A percentile compares a stretch with the other conserved stretches of the same genome.
phyloP scores from a whole-genome alignment of 1,140 invertebrate species.

The Atta cephalotes region DNA sequence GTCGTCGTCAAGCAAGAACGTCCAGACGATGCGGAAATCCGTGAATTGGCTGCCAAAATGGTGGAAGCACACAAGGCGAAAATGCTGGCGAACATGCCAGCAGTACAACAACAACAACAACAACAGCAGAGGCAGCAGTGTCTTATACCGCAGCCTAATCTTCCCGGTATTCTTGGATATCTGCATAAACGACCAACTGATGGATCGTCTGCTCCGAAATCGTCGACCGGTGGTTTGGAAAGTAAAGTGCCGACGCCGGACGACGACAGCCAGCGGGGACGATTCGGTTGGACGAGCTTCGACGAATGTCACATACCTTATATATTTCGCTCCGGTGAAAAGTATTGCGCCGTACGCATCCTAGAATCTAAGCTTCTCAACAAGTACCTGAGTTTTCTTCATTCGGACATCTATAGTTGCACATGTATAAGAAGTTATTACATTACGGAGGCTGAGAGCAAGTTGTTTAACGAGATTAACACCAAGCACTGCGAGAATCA shows the following conservation, averaged over 20 bases:
- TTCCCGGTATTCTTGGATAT: slow-evolving; percentile 88
- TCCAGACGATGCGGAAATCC: slow-evolving; percentile 94
- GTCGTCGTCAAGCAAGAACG: slow-evolving; percentile 92
- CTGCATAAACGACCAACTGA: slow-evolving; percentile 81
- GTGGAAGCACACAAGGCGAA: slow-evolving; percentile 94
- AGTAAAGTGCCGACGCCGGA: slow-evolving; percentile 87
- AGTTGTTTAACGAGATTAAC: slow-evolving; percentile 97
- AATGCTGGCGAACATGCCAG: slow-evolving; percentile 85
- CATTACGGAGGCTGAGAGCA: slow-evolving; percentile 95
- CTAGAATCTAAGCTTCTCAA: slow-evolving; percentile 95
- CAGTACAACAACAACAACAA: slow-evolving; percentile 64
- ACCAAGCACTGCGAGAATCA: slow-evolving; percentile 95
- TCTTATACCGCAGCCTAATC: slow-evolving; percentile 77
- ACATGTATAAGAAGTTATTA: slow-evolving; percentile 97
- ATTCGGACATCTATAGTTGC: slow-evolving; percentile 94
- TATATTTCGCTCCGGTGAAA: slow-evolving; percentile 93
- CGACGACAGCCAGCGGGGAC: slow-evolving; percentile 93
- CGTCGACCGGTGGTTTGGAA: slow-evolving; percentile 64
- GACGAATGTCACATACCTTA: slow-evolving; percentile 95
- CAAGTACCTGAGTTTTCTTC: slow-evolving; percentile 93
- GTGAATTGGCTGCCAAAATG: slow-evolving; percentile 94
- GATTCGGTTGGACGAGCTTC: slow-evolving; percentile 96
- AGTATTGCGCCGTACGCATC: slow-evolving; percentile 96
- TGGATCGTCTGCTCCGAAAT: slow-evolving; percentile 76
- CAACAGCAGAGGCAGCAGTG: slow-evolving; percentile 59